These are phyloP conservation scores for Lepidochitona cinerea DNA, from an alignment of 2,888 invertebrate species.

Conservation along the genomic window DNA sequence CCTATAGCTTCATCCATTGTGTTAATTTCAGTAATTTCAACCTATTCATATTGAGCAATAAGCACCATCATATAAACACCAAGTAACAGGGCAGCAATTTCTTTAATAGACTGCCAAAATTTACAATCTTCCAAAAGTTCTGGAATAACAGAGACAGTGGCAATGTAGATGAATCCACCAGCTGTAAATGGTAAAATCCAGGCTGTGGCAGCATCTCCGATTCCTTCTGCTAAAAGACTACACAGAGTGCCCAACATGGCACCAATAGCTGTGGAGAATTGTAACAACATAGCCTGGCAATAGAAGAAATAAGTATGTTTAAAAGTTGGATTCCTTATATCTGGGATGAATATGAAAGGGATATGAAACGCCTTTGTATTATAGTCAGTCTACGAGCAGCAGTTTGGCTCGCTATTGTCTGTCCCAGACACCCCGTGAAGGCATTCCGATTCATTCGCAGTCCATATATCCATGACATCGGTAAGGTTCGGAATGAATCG, in stretches of 20 bases:
- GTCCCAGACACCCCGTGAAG: no score
- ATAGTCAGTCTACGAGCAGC: no score
- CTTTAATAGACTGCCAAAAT: conserved; percentile 90
- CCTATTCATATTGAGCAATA: conserved; percentile 84
- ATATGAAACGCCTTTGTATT: no score
- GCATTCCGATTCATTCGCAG: no score
- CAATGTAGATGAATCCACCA: conserved; percentile 99
- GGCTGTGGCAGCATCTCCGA: conserved; percentile 66
- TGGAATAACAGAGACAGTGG: conserved; percentile 98
- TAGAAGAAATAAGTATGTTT: conserved; percentile 30
- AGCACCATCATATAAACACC: conserved; percentile 97
- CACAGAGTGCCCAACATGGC: conserved; percentile 93
- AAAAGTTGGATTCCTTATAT: no score
- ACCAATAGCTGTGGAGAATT: conserved; percentile 94
- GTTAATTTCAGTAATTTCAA: neutral
- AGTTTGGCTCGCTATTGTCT: no score
- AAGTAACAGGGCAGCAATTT: conserved; percentile 87
- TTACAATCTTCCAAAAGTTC: conserved; percentile 92
- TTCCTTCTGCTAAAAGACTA: conserved; percentile 86
- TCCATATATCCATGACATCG: no score
- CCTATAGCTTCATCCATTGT: no score
- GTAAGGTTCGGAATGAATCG: no score
- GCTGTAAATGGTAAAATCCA: conserved; percentile 98
- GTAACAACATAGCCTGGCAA: conserved; percentile 89
- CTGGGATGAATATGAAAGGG: no score